Conservation (phyloP, 2,797 vertebrate genomes). For the Platyrinchus mystaceus region DNA sequence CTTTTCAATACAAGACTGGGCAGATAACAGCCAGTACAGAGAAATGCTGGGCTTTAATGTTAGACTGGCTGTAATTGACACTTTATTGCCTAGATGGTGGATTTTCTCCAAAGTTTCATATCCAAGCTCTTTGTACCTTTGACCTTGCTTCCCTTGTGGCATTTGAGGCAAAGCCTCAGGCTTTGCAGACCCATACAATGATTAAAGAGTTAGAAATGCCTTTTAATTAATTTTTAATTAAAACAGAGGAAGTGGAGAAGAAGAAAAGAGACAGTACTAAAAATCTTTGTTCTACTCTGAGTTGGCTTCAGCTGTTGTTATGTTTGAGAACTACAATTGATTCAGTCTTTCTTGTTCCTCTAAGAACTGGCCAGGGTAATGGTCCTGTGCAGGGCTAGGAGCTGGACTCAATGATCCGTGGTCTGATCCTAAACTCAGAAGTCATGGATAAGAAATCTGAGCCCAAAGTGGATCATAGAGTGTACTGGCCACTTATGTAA, state of each 20-base stretch:
- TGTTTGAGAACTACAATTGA: not conserved
- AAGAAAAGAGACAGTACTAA: not conserved
- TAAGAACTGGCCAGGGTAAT: not conserved
- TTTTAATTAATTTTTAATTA: slow-evolving; percentile 53
- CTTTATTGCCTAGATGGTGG: not conserved
- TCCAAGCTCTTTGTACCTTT: not conserved
- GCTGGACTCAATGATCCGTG: not conserved
- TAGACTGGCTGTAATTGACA: not conserved
- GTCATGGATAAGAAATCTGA: not conserved
- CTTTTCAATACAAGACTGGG: not conserved
- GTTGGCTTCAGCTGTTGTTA: not conserved
- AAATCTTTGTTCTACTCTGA: not conserved
- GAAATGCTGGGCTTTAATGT: not conserved
- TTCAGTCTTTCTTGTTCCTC: not conserved
- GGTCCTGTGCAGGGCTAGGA: not conserved
- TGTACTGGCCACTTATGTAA: not conserved
- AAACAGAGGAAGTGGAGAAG: not conserved
- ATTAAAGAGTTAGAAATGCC: slow-evolving; percentile 11
- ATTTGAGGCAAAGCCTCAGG: not conserved
- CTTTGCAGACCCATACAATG: not conserved
- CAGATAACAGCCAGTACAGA: not conserved
- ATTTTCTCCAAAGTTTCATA: not conserved
- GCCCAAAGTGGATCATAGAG: not conserved
- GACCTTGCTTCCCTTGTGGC: not conserved
- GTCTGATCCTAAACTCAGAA: not conserved